These are phyloP conservation scores for Sarcophaga variegata DNA, from an alignment of 2,888 invertebrate species.

Conservation along the genomic window DNA sequence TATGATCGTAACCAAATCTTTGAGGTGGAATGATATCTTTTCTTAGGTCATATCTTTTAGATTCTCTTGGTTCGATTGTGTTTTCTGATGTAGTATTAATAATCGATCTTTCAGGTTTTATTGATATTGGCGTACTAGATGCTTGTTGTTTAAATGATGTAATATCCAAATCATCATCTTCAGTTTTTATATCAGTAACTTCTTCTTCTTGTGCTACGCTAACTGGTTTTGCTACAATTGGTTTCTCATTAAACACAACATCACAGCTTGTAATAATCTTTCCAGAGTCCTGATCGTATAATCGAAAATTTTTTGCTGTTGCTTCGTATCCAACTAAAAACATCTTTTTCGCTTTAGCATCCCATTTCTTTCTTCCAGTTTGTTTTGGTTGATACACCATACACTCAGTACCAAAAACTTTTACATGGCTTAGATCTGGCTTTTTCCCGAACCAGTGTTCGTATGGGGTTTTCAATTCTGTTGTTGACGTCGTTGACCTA, in stretches of 20 bases:
- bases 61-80: slow-evolving; percentile 30
- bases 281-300: slow-evolving; percentile 30
- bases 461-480: slow-evolving; percentile 42
- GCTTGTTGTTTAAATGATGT: slow-evolving; percentile 30
- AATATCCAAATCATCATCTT: not conserved
- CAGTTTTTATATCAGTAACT: not conserved
- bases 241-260: no score
- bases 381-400: slow-evolving; percentile 57
- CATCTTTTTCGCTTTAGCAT: slow-evolving; percentile 51
- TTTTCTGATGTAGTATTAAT: not conserved
- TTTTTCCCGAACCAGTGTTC: slow-evolving; percentile 59
- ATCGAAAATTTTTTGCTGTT: slow-evolving; percentile 42
- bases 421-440: slow-evolving; percentile 65
- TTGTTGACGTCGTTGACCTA: slow-evolving; percentile 56
- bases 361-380: slow-evolving; percentile 60
- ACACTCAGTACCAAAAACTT: slow-evolving; percentile 61
- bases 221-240: no score
- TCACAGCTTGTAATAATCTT: slow-evolving; percentile 31
- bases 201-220: slow-evolving; percentile 16
- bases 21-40: slow-evolving; percentile 18
- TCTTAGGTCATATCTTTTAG: slow-evolving; percentile 9
- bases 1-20: not conserved
- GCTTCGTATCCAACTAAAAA: slow-evolving; percentile 53
- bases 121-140: slow-evolving; percentile 42
- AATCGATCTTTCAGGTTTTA: slow-evolving; percentile 27